Evolutionary conservation across 2,888 invertebrate species (phyloP).

Genomic region (Linyphia triangularis): DNA sequence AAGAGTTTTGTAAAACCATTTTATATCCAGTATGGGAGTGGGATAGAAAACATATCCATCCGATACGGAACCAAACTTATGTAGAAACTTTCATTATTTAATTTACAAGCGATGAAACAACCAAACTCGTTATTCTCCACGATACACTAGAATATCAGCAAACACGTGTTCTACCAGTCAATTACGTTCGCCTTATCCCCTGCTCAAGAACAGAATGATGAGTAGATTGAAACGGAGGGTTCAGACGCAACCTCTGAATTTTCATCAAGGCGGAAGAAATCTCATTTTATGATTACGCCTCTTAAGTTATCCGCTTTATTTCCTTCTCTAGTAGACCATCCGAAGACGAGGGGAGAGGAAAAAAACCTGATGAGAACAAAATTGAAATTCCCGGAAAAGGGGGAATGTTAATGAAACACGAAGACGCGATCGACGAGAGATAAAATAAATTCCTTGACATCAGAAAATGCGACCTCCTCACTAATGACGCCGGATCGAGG

Average conservation of each 20-base stretch:
- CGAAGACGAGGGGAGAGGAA: background rate
- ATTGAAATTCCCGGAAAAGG: conserved; percentile 26
- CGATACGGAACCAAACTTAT: background rate
- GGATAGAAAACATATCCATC: too few species aligned
- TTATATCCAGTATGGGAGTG: too few species aligned
- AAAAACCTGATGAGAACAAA: conserved; percentile 12
- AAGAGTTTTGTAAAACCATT: too few species aligned
- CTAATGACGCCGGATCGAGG: conserved; percentile 42
- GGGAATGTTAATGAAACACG: conserved; percentile 56
- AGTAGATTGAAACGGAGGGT: background rate
- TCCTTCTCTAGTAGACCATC: background rate
- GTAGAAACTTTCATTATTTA: background rate
- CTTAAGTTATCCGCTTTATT: conserved; percentile 20
- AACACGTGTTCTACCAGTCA: background rate
- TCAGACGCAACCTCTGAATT: background rate
- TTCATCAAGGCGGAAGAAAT: conserved; percentile 1
- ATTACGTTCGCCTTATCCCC: background rate
- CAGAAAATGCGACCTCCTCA: conserved; percentile 25
- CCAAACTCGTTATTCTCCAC: background rate
- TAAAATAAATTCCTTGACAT: conserved; percentile 41
- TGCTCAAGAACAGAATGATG: background rate
- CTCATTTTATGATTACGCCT: conserved; percentile 29
- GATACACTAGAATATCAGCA: too few species aligned
- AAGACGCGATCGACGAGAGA: background rate
- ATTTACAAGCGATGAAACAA: background rate